Percentiles rank a stretch among this genome's conserved stretches.
These are phyloP conservation scores for Bergia puertoricense DNA, from an alignment of 92 coral and sea anemone species.

Conservation along the genomic window DNA sequence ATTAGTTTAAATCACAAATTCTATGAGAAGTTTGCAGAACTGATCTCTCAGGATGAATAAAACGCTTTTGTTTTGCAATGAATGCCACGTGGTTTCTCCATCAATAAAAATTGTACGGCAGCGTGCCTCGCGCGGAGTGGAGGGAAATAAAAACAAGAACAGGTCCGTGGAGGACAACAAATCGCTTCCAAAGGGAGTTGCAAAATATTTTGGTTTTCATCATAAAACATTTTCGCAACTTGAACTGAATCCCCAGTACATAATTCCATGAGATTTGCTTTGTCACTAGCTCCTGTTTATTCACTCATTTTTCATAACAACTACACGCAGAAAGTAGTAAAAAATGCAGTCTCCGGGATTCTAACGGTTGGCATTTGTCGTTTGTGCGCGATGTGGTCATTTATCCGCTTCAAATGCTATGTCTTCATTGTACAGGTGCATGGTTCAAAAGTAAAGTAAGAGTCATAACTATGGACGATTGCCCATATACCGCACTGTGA, in stretches of 20 bases:
- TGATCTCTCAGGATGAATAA: background rate
- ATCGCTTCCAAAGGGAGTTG: background rate
- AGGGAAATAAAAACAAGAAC: background rate
- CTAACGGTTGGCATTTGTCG: no score
- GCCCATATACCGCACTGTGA: no score
- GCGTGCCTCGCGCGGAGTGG: background rate
- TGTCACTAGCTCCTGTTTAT: background rate
- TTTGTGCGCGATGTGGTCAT: no score
- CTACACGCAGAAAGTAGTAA: no score
- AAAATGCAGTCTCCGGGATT: no score
- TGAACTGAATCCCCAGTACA: background rate
- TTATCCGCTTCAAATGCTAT: no score
- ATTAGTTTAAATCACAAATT: background rate
- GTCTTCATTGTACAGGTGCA: no score
- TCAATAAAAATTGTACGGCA: background rate
- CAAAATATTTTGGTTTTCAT: background rate
- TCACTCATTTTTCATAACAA: no score
- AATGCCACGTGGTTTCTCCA: conserved; percentile 32
- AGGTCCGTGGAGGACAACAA: background rate
- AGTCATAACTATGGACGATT: no score
- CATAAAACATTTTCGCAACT: no score
- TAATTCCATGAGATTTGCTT: background rate
- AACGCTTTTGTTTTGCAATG: background rate
- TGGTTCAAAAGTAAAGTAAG: no score
- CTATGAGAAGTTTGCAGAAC: background rate